Conservation (phyloP, 2,797 vertebrate genomes). For the Chiropotes sagulatus region DNA sequence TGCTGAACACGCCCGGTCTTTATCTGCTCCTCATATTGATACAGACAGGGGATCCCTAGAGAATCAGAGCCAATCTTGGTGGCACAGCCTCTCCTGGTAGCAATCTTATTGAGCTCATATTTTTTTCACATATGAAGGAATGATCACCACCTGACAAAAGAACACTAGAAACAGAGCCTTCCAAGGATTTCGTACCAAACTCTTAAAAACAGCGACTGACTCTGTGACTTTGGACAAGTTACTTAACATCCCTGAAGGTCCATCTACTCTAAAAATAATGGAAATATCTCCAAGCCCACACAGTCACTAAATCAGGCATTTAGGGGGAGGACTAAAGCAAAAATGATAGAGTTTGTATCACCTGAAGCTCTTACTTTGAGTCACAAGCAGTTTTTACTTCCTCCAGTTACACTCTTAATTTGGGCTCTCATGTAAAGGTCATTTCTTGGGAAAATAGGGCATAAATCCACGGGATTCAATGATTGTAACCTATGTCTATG, state of each 20-base stretch:
- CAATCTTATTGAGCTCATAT: not conserved
- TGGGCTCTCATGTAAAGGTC: not conserved
- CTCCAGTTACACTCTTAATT: not conserved
- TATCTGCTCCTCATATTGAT: not conserved
- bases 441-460: not conserved
- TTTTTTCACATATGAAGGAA: not conserved
- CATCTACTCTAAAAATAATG: not conserved
- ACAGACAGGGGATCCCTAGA: not conserved
- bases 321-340: fast-evolving
- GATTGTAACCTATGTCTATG: not conserved
- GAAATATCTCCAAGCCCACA: not conserved
- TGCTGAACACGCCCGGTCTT: not conserved
- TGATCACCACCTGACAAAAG: not conserved
- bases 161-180: not conserved
- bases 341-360: not conserved
- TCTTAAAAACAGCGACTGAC: not conserved
- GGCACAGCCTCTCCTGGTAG: not conserved
- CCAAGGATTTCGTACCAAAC: not conserved
- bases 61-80: not conserved
- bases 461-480: not conserved
- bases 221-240: not conserved
- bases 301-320: not conserved
- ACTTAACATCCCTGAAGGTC: not conserved
- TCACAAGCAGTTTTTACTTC: not conserved
- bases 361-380: not conserved